Evolutionary conservation across 2,113 vertebrate species (phyloP).

Genomic region (Lepus americanus): DNA sequence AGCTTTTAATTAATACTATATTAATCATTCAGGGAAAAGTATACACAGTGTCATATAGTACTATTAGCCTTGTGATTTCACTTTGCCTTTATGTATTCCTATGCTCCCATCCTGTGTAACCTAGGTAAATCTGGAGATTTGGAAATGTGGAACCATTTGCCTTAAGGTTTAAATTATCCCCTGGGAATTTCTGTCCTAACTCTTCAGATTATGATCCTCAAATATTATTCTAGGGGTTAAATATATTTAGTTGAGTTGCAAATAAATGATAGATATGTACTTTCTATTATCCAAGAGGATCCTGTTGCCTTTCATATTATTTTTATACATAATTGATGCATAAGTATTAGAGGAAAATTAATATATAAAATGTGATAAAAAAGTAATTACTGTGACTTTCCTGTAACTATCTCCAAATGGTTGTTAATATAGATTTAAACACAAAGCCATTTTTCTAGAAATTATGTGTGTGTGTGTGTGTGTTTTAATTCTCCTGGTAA

Average conservation of each 20-base stretch:
- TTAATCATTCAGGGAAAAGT: not conserved
- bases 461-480: not conserved
- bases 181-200: not conserved
- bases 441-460: not conserved
- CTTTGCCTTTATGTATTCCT: slow-evolving; percentile 10
- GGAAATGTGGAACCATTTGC: not conserved
- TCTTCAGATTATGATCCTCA: not conserved
- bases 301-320: not conserved
- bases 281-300: not conserved
- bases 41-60: not conserved
- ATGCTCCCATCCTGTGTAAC: not conserved
- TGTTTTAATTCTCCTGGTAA: not conserved
- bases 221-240: not conserved
- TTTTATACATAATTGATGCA: not conserved
- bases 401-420: not conserved
- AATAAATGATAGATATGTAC: not conserved
- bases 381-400: not conserved
- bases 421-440: slow-evolving; percentile 12
- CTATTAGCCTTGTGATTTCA: not conserved
- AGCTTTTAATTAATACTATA: not conserved
- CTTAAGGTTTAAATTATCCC: not conserved
- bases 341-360: not conserved
- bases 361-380: not conserved
- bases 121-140: slow-evolving; percentile 28
- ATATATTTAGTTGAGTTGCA: slow-evolving; percentile 14